Base-by-base conservation (phyloP, 2,888 invertebrate genomes). In the Willowsia nigromaculata region DNA sequence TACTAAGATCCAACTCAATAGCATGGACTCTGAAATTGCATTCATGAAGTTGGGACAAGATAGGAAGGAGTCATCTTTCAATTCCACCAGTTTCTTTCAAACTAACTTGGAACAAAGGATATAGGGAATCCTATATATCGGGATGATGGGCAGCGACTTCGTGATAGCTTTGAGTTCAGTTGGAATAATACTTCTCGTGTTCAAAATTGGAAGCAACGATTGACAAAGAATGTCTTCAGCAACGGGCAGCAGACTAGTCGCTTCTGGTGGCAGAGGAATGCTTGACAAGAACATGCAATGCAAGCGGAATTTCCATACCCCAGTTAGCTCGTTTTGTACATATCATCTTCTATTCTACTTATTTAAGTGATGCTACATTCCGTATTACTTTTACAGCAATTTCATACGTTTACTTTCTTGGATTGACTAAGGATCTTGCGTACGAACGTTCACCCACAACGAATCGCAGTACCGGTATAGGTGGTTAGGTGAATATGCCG, bases 1-100 rank as follows among this genome's bases (percentile, higher is more conserved):
- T n/a, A n/a, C n/a, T n/a, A n/a, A n/a, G n/a, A n/a, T n/a, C 59
- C 59, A 1, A 25, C n/a, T 6, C 30, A 71, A 9, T 25, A 88
- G 43, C 53, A 88, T 83, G 89, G 89, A 88, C 50, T 68, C 88
- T 25, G 89, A 85, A 68, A 68, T 59, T 27, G 82, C 85, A 9
- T 86, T 82, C 27, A 40, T 90, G 1, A 76, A 40, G 18, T 50
- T 85, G 9, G 89, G 85, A 30, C 59, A 85, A 53, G 83, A 80
- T 37, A 18, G 37, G n/a, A n/a, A n/a, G 0, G 33, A 74, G 18
- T 30, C 25, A 30, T 22, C 25, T 1, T 30, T 56, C 0, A 15
- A 37, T 4, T 37, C 47, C 27, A 1, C 7, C 2, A 74, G 65
- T 15, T 76, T 88, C 40, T 88, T 88, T 18, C 74, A 65, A 25